Evolutionary conservation across 2,113 vertebrate species (phyloP).

Genomic region (Strigops habroptila): DNA sequence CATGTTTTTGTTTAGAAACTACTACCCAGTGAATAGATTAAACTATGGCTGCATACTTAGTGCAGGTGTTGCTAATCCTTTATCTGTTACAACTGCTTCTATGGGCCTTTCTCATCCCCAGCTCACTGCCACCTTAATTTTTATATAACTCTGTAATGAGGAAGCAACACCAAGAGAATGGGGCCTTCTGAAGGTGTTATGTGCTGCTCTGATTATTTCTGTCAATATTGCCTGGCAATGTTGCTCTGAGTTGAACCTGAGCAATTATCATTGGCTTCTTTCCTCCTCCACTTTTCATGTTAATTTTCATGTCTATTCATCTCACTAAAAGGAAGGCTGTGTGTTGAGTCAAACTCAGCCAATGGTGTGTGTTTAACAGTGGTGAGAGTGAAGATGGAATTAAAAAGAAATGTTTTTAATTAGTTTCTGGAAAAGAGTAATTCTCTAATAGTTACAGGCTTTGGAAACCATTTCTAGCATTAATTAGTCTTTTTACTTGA

Average conservation of each 20-base stretch:
- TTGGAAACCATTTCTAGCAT: neutral
- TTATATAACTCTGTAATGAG: neutral
- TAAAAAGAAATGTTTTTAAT: neutral
- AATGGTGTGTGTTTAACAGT: neutral
- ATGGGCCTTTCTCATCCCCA: neutral
- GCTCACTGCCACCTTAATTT: neutral
- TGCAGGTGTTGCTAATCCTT: neutral
- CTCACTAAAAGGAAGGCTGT: neutral
- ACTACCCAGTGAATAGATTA: neutral
- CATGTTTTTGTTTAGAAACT: neutral
- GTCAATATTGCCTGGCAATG: neutral
- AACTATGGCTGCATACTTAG: neutral
- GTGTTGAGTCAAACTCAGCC: neutral
- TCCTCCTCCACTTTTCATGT: neutral
- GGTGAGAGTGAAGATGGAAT: neutral
- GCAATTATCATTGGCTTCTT: neutral
- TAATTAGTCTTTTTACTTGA: neutral
- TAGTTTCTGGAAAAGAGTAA: neutral
- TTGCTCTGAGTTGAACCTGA: neutral
- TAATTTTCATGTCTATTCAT: neutral
- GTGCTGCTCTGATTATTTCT: neutral
- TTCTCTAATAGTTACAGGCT: neutral
- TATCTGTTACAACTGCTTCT: neutral
- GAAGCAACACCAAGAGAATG: accelerated
- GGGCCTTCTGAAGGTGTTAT: neutral